Conservation (phyloP, 2,797 vertebrate genomes). For the Galago senegalensis region DNA sequence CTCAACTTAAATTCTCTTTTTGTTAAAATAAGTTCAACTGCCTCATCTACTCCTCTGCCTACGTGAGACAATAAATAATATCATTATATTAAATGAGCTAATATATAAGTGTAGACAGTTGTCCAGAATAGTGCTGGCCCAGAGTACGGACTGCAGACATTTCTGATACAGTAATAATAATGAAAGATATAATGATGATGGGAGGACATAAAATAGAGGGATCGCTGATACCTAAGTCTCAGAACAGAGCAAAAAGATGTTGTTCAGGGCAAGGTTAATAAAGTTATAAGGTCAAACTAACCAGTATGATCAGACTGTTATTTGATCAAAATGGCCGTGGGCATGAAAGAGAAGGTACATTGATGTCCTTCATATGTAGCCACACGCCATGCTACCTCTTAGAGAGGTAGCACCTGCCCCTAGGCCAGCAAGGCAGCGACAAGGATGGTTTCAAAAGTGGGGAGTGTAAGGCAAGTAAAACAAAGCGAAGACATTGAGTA, state of each 20-base stretch:
- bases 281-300: neutral
- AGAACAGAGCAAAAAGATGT: neutral
- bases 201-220: neutral
- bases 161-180: neutral
- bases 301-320: neutral
- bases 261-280: neutral
- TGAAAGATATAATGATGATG: neutral
- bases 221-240: neutral
- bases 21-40: neutral
- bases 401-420: neutral
- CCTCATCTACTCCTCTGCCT: neutral
- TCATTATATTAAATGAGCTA: neutral
- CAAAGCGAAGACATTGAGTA: neutral
- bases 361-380: neutral
- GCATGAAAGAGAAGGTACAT: neutral
- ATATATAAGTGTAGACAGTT: neutral
- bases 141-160: neutral
- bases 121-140: neutral
- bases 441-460: neutral
- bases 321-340: neutral
- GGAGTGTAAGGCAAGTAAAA: neutral
- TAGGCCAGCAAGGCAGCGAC: too few relatives aligned
- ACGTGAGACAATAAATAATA: neutral
- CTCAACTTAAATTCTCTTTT: neutral
- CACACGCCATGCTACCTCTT: neutral